Percentiles rank a stretch among this genome's conserved stretches.
Conservation (phyloP, 92 coral and sea anemone genomes). For the Phenganax marumi region DNA sequence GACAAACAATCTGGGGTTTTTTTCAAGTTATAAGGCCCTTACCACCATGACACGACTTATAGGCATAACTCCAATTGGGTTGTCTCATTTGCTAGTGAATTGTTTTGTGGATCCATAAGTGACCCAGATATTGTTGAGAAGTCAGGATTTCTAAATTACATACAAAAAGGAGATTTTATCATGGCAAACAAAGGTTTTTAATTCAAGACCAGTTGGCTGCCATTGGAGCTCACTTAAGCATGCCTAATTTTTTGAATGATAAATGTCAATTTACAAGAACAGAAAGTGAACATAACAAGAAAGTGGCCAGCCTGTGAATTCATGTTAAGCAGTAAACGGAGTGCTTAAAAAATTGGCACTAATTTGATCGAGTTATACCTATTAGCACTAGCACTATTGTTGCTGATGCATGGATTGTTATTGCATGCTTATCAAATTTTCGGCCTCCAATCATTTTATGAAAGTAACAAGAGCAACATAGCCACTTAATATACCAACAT, state of each 20-base stretch:
- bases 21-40: slow-evolving; percentile 25
- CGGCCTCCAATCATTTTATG: slow-evolving; percentile 46
- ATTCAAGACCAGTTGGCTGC: slow-evolving; percentile 58
- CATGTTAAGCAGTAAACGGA: slow-evolving; percentile 63
- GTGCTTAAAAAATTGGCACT: slow-evolving; percentile 63
- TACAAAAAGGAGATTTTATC: slow-evolving; percentile 40
- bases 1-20: slow-evolving; percentile 36
- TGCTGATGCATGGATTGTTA: slow-evolving; percentile 56
- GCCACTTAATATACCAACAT: neutral
- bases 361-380: slow-evolving; percentile 61
- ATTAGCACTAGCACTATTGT: slow-evolving; percentile 48
- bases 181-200: slow-evolving; percentile 64
- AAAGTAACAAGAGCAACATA: neutral
- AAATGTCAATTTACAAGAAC: slow-evolving; percentile 48
- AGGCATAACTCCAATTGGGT: slow-evolving; percentile 45
- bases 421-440: slow-evolving; percentile 59
- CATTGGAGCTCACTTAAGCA: slow-evolving; percentile 52
- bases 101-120: slow-evolving; percentile 34
- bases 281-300: slow-evolving; percentile 59
- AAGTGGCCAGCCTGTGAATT: slow-evolving; percentile 54
- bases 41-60: slow-evolving; percentile 38
- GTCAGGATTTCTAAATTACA: slow-evolving; percentile 38
- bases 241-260: slow-evolving; percentile 43
- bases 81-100: slow-evolving; percentile 32
- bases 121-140: slow-evolving; percentile 44